Base-by-base conservation (phyloP, 2,113 vertebrate species). In the Apeltes quadracus region DNA sequence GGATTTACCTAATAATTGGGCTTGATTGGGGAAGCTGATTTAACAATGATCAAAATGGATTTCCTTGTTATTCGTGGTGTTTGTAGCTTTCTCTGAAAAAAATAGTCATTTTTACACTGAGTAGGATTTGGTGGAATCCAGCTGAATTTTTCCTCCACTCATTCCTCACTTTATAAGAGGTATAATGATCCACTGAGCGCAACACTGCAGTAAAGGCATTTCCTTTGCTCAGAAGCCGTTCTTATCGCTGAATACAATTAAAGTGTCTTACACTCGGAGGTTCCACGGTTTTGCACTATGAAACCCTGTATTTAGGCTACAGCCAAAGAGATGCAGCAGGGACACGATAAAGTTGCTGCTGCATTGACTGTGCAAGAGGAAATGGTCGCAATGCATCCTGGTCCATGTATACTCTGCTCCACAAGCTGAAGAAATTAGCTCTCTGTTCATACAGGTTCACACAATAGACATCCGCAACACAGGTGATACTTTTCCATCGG, bases 1-100 rank as follows among this genome's bases (percentile, higher is more conserved):
- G 11, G 25, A 41, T 78, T 82, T 67, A 77, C 41, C 12, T 72
- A 79, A 34, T 50, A 44, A n/a, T 13, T 29, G 3, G 18, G 12
- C 0, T 7, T 12, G 20, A 58, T 22, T 16, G n/a, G 22, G 14
- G 13, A 61, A 56, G 25, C 10, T 34, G 22, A 61, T 15, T 53
- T 16, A 55, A 15, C 7, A 8, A 38, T 61, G 5, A 18, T 64
- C 4, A 25, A 10, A 7, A 34, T 32, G 11, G 20, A 32, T 10
- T 54, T 11, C 6, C 0, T 61, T 48, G 3, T 34, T 20, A 10
- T 69, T 44, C 59, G 18, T 69, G 18, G 14, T 58, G 62, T 73
- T 69, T 62, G 2, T 41, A 23, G 51, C 16, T 29, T 73, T 41
- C n/a, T 46, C 39, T 39, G 20, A 20, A 51, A 23, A 14, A 67